These are phyloP conservation scores for Chloroceryle inda DNA, from an alignment of 2,797 vertebrate species.

Conservation along the genomic window DNA sequence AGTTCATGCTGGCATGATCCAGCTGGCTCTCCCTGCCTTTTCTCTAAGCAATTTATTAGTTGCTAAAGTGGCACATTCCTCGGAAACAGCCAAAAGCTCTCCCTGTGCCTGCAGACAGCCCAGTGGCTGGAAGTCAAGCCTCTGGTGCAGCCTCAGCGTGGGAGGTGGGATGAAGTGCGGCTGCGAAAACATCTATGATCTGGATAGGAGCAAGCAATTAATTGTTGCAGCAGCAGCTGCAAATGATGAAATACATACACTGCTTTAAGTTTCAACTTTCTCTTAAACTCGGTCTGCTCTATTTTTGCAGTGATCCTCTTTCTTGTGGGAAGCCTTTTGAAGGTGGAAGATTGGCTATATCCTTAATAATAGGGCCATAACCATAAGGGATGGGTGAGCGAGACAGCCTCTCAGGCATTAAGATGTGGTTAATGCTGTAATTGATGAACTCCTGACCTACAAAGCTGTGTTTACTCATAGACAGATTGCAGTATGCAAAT, in stretches of 20 bases:
- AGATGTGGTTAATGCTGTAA: neutral
- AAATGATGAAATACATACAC: neutral
- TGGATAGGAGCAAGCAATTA: neutral
- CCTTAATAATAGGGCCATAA: neutral
- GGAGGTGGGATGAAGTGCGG: neutral
- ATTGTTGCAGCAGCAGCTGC: neutral
- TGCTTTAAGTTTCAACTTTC: neutral
- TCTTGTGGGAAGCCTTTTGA: conserved; percentile 23
- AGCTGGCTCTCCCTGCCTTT: neutral
- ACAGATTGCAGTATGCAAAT: neutral
- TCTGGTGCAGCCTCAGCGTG: neutral
- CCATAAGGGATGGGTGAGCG: fast-evolving
- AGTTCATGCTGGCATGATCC: neutral
- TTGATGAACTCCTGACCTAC: conserved; percentile 22
- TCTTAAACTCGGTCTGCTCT: neutral
- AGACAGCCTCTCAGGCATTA: neutral
- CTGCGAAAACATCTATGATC: neutral
- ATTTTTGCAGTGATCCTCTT: neutral
- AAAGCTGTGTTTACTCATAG: neutral
- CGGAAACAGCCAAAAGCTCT: neutral
- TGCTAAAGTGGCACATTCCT: neutral
- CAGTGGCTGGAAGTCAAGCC: neutral
- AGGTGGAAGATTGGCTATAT: neutral
- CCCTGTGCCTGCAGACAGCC: neutral
- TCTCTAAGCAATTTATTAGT: neutral